Evolutionary conservation across 2,888 invertebrate species (phyloP), one percentile per base, ranked within the genome.

Genomic region (Drosophila algonquin): DNA sequence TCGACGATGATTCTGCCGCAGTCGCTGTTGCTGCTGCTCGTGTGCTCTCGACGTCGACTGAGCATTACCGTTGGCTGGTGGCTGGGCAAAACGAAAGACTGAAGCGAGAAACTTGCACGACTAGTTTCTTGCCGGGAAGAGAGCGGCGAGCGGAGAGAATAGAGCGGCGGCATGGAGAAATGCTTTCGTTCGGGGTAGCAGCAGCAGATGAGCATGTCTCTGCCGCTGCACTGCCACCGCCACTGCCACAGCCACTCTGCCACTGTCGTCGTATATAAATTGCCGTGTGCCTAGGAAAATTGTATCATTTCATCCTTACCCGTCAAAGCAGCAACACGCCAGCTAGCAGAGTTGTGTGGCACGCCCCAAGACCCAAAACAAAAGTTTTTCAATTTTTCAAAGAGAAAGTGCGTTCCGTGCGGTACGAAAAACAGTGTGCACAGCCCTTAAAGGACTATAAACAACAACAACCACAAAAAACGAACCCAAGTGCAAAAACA

Each of bases 241-340:
- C 32, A 30, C 18, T 12, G 90, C 90, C 54, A 24, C 18, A 8
- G 59, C 32, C 60, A 21, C 47, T 24, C 47, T 24, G 61, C 57
- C 62, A 57, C 65, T 72, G 71, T 64, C 72, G 71, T 54, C 71
- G 72, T 92, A 92, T 92, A 92, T 92, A 92, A 92, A 92, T 92
- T 92, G 92, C 90, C 81, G 90, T 90, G 89, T 87, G 90, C 89
- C 88, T 91, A 91, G 91, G 91, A 90, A 92, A 92, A 92, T 91
- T 90, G 91, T 92, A 92, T 92, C 92, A 92, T 91, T 92, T 92
- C 92, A 92, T 92, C 92, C 92, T 92, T 92, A 89, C 87, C 90
- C 91, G 91, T 92, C 90, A 90, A 91, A 91, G 91, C 91, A 92
- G 91, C 91, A 90, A 90, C 90, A 92, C 88, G 91, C 83, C 89